Percentiles rank a stretch among this genome's conserved stretches.
These are phyloP conservation scores for Neosilurus mollespiculum DNA, from an alignment of 2,797 vertebrate genomes.

Conservation along the genomic window DNA sequence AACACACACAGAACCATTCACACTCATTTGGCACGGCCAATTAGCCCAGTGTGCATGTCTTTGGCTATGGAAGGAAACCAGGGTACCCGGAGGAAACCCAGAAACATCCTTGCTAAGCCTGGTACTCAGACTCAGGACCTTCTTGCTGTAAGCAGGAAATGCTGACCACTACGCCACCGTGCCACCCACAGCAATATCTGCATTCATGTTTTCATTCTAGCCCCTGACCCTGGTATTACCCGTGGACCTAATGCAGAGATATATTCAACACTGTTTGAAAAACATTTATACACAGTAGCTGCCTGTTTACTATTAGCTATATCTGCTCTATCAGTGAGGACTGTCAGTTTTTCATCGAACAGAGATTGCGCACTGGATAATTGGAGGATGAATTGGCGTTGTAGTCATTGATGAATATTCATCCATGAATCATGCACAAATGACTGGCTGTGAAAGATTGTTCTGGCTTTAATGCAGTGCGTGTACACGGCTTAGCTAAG, in stretches of 20 bases:
- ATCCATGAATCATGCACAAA: constrained; percentile 63
- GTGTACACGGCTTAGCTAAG: constrained; percentile 54
- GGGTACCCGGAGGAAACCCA: too few species aligned
- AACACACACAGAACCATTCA: too few species aligned
- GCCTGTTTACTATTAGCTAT: constrained; percentile 55
- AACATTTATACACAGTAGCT: constrained; percentile 53
- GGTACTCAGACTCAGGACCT: too few species aligned
- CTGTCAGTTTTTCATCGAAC: background rate
- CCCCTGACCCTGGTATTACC: constrained; percentile 69
- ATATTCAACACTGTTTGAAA: constrained; percentile 57
- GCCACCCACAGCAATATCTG: constrained; percentile 63
- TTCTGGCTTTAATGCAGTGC: constrained; percentile 40
- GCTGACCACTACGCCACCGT: too few species aligned
- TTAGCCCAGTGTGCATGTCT: too few species aligned
- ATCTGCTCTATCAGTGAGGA: background rate
- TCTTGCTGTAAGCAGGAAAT: too few species aligned
- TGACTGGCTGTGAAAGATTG: constrained; percentile 36
- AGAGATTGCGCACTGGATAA: constrained; percentile 18
- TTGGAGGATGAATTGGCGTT: constrained; percentile 9
- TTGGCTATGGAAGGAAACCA: too few species aligned
- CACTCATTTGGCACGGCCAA: too few species aligned
- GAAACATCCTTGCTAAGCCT: too few species aligned
- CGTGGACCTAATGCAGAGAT: constrained; percentile 58
- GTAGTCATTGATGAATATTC: constrained; percentile 58
- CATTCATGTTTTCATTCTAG: constrained; percentile 67